Base-by-base conservation (phyloP, 2,888 invertebrate species). In the Theodoxus fluviatilis region DNA sequence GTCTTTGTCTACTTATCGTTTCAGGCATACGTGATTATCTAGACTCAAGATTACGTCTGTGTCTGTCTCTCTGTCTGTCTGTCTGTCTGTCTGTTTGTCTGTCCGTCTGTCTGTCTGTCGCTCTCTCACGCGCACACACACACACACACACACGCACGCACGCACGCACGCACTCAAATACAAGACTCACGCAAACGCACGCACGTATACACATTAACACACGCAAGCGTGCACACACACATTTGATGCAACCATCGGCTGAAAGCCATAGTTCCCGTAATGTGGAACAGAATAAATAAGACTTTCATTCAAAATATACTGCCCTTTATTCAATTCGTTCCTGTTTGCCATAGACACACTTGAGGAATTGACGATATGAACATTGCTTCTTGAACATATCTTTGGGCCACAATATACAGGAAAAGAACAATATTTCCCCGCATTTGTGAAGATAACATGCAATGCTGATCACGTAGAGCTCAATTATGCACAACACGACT, bases 131-230 rank as follows among this genome's bases (percentile, higher is more conserved):
- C 49, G 49, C 28, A 49, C 63, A 69, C 28, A 63, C 35, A 69
- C 28, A 69, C 49, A 69, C 28, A 69, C 49, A 69, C 38, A 69
- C 49, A 69, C 28, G 49, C 35, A 69, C 25, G 28, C 31, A 40
- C 28, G 47, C 38, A 64, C 12, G 38, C 25, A 64, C 12, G 52
- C 52, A 64, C 37, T 35, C 33, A 33, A 33, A 61, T 35, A 35
- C 59, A 61, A 33, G 12, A 61, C 59, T 35, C 59, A 68, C 59
- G 43, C 35, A 59, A 12, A 68, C 49, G 61, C 43, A 68, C 35
- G 43, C 33, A 59, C 35, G 43, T 22, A 61, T 37, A 59, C 35
- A 68, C 43, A 61, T 52, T 25, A 52, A 52, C 52, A 52, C 52
- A 1, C 52, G 43, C 52, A 52, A n/a, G 7, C 52, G 18, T 15